Conservation (phyloP, 2,888 invertebrate species). For the Congeria kusceri region DNA sequence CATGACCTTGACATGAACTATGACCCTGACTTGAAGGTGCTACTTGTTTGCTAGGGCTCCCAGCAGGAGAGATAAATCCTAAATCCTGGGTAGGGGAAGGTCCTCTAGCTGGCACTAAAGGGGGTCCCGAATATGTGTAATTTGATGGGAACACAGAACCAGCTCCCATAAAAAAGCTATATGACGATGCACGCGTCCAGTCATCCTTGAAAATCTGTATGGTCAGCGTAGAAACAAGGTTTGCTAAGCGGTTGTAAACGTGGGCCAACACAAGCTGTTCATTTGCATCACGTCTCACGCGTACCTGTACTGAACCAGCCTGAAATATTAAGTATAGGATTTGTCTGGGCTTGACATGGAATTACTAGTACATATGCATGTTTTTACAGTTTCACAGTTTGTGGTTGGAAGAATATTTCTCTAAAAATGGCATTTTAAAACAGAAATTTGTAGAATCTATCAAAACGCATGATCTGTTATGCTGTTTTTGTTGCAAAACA, state of each 20-base stretch:
- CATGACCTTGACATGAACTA: slow-evolving; percentile 46
- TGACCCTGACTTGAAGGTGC: slow-evolving; percentile 45
- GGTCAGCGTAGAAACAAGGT: slow-evolving; percentile 87
- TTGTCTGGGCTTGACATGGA: too few relatives aligned
- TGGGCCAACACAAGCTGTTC: slow-evolving; percentile 88
- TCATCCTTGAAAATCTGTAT: slow-evolving; percentile 88
- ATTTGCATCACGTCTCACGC: slow-evolving; percentile 88
- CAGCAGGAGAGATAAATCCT: slow-evolving; percentile 29
- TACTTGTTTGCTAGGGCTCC: slow-evolving; percentile 35
- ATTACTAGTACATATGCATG: too few relatives aligned
- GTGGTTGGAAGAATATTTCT: too few relatives aligned
- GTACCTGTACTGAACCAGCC: slow-evolving; percentile 88
- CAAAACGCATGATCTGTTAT: too few relatives aligned
- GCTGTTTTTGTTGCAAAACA: too few relatives aligned
- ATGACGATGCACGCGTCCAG: slow-evolving; percentile 84
- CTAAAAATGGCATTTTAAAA: too few relatives aligned
- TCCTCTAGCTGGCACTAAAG: slow-evolving; percentile 49
- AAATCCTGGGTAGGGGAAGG: slow-evolving; percentile 68
- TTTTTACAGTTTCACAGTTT: too few relatives aligned
- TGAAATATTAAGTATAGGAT: too few relatives aligned
- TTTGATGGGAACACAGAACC: slow-evolving; percentile 44
- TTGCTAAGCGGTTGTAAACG: slow-evolving; percentile 87
- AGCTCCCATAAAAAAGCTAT: slow-evolving; percentile 73
- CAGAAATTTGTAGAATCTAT: too few relatives aligned
- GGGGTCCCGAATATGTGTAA: slow-evolving; percentile 42